Evolutionary conservation across 2,888 invertebrate genomes (phyloP).

Genomic region (Drosophila paranaensis): DNA sequence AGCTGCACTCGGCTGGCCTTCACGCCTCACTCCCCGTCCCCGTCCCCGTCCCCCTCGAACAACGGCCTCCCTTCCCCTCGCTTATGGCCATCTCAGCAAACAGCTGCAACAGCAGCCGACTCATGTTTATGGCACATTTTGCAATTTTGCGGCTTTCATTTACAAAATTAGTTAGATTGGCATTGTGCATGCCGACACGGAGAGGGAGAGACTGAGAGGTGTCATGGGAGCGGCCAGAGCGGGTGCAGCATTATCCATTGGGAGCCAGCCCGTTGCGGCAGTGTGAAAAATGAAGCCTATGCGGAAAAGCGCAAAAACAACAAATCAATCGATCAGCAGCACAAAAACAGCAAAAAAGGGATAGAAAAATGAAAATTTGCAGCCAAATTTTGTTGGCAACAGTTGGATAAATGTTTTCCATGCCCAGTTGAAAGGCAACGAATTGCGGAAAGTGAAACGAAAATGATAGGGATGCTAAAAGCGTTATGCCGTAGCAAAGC

Average conservation of each 20-base stretch:
- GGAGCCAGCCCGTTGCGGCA: conserved; percentile 37
- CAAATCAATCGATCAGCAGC: conserved; percentile 55
- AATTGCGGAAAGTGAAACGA: conserved; percentile 13
- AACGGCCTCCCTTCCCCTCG: neutral
- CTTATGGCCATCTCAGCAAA: conserved; percentile 11
- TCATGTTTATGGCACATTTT: conserved; percentile 73
- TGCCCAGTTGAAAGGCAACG: conserved; percentile 24
- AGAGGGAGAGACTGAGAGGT: neutral
- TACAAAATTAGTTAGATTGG: conserved; percentile 69
- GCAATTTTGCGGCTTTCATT: conserved; percentile 73
- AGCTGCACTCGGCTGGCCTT: conserved; percentile 65
- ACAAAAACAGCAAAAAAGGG: conserved; percentile 13
- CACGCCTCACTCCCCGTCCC: conserved; percentile 1
- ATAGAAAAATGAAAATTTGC: conserved; percentile 21
- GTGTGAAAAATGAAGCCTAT: conserved; percentile 58
- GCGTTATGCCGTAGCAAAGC: no score
- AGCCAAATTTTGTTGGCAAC: conserved; percentile 37
- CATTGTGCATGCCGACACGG: conserved; percentile 7
- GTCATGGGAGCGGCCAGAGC: neutral
- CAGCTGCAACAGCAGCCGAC: conserved; percentile 49
- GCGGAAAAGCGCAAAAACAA: conserved; percentile 53
- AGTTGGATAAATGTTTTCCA: conserved; percentile 38
- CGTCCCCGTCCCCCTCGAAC: neutral
- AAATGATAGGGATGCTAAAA: conserved; percentile 2
- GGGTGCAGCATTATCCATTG: neutral